Conservation (phyloP, 2,113 vertebrate genomes). For the Emydocephalus ijimae region DNA sequence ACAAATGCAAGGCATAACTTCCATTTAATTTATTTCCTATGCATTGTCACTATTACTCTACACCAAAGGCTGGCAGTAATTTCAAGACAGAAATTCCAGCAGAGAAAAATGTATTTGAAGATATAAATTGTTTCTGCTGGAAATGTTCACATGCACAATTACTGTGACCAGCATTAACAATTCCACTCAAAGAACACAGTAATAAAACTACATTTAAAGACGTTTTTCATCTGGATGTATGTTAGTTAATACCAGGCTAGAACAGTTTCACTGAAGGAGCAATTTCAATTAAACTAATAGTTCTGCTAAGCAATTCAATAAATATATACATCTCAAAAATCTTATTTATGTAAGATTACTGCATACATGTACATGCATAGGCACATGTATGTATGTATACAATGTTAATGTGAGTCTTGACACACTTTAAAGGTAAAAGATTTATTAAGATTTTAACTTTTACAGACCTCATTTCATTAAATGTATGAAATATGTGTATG, state of each 20-base stretch:
- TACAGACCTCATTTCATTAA: not conserved
- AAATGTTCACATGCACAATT: not conserved
- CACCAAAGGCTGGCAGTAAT: not conserved
- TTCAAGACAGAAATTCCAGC: not conserved
- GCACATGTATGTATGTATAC: not conserved
- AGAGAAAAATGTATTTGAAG: not conserved
- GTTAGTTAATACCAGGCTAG: not conserved
- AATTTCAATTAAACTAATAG: not conserved
- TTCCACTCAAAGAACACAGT: not conserved
- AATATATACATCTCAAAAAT: not conserved
- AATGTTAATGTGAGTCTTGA: not conserved
- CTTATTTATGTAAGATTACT: not conserved
- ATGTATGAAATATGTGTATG: not conserved
- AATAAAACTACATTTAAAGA: not conserved
- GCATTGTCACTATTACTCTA: not conserved
- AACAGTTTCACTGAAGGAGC: not conserved
- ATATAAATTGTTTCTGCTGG: not conserved
- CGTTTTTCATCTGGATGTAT: not conserved
- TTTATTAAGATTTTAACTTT: not conserved
- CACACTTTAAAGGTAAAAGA: not conserved
- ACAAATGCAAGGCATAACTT: not conserved
- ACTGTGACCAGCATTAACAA: not conserved
- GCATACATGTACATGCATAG: too few relatives aligned
- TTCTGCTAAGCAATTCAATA: not conserved
- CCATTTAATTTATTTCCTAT: not conserved